Evolutionary conservation across 2,113 vertebrate species (phyloP), one percentile per base, ranked within the genome.

Genomic region (Podiceps cristatus): DNA sequence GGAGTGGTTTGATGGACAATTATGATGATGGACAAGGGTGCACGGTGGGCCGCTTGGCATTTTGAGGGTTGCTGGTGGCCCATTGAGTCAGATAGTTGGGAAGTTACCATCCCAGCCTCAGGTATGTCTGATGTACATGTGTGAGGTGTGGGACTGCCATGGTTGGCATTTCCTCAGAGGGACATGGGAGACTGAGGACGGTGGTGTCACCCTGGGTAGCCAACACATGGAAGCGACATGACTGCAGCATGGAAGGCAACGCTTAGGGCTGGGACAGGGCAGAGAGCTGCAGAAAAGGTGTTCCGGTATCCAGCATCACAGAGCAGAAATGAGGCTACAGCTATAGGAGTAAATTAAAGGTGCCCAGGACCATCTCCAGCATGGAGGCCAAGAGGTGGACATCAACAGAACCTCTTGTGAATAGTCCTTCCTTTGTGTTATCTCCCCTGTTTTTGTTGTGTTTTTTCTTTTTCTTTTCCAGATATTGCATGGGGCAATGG

Each of bases 161-260:
- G 74, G 74, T 17, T 96, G 88, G 88, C 53, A 92, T 96, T 96
- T 96, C 88, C 94, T 95, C 58, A 33, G 42, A 62, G 68, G 15
- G 18, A 56, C 18, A 24, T 5, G 2, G 33, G 45, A 74, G 10
- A 42, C 55, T 10, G 23, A 18, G 59, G 84, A 37, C 58, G 60
- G 24, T 42, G 64, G 64, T 76, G 59, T 66, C 80, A 80, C 40
- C 49, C 5, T 16, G 19, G 8, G 22, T 4, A 42, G 73, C 10
- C 68, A 86, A 11, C 14, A 16, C 33, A 25, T 17, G 47, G 74
- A 53, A 90, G 33, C 52, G 75, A 7, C 25, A 7, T 4, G 27
- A 35, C 17, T 52, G 82, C 49, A 68, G 37, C 58, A 31, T 2
- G 18, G 35, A 63, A 72, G 25, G 35, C 35, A n/a, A 8, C 9